Percentiles rank a stretch among this genome's conserved stretches.
These are phyloP conservation scores for Hafferia zeledoni DNA, from an alignment of 2,797 vertebrate species.

Conservation along the genomic window DNA sequence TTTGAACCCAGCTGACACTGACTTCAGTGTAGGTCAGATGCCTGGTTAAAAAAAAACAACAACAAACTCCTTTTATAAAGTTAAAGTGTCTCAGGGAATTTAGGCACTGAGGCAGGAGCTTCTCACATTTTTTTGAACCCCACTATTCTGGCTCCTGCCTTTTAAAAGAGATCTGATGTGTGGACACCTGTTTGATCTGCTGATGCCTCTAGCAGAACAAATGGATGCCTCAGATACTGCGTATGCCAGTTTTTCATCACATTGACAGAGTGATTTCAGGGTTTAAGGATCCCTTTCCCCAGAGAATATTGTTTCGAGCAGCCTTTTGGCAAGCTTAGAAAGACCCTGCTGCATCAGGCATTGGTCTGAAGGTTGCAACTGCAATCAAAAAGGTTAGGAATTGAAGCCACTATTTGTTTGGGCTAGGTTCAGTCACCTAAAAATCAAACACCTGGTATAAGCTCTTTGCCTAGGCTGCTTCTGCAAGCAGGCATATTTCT, in stretches of 20 bases:
- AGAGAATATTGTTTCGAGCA: not conserved
- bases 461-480: not conserved
- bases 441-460: not conserved
- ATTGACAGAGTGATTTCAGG: not conserved
- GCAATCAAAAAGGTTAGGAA: not conserved
- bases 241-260: not conserved
- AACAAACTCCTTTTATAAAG: not conserved
- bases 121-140: not conserved
- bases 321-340: not conserved
- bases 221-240: not conserved
- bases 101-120: not conserved
- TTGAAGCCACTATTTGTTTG: not conserved
- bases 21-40: not conserved
- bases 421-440: not conserved
- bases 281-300: not conserved
- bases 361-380: not conserved
- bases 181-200: not conserved
- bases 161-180: not conserved
- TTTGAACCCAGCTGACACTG: not conserved
- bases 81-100: not conserved
- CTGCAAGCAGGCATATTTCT: not conserved
- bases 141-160: not conserved
- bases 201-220: not conserved
- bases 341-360: not conserved
- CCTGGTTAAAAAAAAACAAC: not conserved